A percentile compares a stretch with the other conserved stretches of the same genome.
These are phyloP conservation scores for Pygmarrhopalites habei DNA, from an alignment of 1,140 invertebrate species.

Conservation along the genomic window DNA sequence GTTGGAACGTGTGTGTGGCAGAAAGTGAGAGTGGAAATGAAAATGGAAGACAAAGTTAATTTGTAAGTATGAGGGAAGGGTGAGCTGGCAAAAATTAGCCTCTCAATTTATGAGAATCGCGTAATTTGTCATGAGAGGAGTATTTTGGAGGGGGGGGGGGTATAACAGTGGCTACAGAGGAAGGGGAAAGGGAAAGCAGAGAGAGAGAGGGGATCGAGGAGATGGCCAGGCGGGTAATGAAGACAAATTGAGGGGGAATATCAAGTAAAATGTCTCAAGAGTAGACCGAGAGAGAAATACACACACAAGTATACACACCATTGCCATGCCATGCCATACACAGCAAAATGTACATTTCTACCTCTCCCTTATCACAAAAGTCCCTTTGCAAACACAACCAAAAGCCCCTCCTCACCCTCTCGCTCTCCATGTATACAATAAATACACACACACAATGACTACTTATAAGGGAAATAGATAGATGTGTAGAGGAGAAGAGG, in stretches of 20 bases:
- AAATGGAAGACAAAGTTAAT: background rate
- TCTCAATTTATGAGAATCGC: background rate
- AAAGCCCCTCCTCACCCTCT: background rate
- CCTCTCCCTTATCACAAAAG: background rate
- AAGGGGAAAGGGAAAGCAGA: background rate
- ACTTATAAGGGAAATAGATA: no score
- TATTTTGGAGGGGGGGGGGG: no score
- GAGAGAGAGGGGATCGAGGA: background rate
- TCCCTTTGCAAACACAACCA: background rate
- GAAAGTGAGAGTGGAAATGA: background rate
- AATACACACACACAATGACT: no score
- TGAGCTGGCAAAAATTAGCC: conserved; percentile 5
- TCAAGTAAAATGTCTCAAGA: conserved; percentile 2
- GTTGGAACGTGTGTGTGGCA: background rate
- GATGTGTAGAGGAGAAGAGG: background rate
- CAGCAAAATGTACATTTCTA: background rate
- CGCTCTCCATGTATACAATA: no score
- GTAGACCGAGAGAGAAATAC: background rate
- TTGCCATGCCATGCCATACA: background rate
- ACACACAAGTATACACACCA: background rate
- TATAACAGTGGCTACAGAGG: no score
- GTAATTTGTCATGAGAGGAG: conserved; percentile 9
- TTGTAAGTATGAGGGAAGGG: background rate
- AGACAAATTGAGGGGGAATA: conserved; percentile 14
- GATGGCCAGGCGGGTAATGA: background rate